Percentiles rank a stretch among this genome's conserved stretches.
Conservation (phyloP, 2,888 invertebrate species). For the Cosmorhoe ocellata region DNA sequence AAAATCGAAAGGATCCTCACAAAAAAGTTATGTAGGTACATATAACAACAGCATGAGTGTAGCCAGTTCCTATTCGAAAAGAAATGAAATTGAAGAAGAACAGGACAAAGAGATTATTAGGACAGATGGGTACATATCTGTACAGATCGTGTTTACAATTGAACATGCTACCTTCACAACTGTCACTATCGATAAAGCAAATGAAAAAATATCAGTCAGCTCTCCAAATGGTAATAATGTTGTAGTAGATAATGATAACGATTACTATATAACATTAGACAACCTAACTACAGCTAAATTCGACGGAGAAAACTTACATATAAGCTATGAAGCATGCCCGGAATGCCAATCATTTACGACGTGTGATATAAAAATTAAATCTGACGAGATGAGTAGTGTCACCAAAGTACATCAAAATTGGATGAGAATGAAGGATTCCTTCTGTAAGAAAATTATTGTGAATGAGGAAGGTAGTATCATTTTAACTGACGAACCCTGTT, state of each 20-base stretch:
- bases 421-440: slow-evolving; percentile 69
- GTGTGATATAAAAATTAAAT: slow-evolving; percentile 56
- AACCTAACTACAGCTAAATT: slow-evolving; percentile 57
- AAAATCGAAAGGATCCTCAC: slow-evolving; percentile 51
- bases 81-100: slow-evolving; percentile 41
- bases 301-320: slow-evolving; percentile 56
- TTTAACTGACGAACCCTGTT: slow-evolving; percentile 44
- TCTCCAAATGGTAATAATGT: slow-evolving; percentile 63
- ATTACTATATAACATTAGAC: slow-evolving; percentile 61
- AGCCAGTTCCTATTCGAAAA: slow-evolving; percentile 41
- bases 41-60: slow-evolving; percentile 33
- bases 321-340: slow-evolving; percentile 59
- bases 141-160: slow-evolving; percentile 58
- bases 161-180: slow-evolving; percentile 81
- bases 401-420: slow-evolving; percentile 50
- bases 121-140: slow-evolving; percentile 64
- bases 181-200: slow-evolving; percentile 66
- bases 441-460: slow-evolving; percentile 55
- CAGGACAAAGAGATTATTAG: slow-evolving; percentile 38
- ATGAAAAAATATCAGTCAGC: slow-evolving; percentile 53
- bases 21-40: slow-evolving; percentile 45
- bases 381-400: slow-evolving; percentile 40
- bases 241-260: slow-evolving; percentile 48
- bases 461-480: slow-evolving; percentile 63
- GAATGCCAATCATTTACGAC: slow-evolving; percentile 57